Percentiles rank a stretch among this genome's conserved stretches.
Evolutionary conservation across 2,113 vertebrate genomes (phyloP).

Genomic region (Machaerirhynchus nigripectus): DNA sequence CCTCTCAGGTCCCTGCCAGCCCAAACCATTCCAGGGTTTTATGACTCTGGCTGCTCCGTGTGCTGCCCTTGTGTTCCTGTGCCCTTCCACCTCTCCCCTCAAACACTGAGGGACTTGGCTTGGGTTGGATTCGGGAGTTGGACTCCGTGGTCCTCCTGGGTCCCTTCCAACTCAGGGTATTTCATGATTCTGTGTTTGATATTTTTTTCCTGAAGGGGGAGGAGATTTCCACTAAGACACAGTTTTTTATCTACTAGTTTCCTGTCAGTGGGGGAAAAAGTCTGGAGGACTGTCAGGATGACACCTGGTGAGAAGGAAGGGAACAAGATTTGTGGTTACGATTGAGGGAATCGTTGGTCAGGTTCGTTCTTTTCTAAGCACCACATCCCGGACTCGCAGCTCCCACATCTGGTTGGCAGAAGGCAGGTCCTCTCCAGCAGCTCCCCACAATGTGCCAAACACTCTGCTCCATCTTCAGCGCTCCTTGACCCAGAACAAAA

Average conservation of each 20-base stretch:
- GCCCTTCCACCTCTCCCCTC: neutral
- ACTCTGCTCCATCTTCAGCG: constrained; percentile 14
- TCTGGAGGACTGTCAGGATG: neutral
- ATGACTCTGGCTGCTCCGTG: accelerated
- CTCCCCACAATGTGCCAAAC: constrained; percentile 10
- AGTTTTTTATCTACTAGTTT: neutral
- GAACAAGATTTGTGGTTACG: constrained; percentile 6
- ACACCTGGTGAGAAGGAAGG: neutral
- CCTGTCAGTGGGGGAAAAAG: neutral
- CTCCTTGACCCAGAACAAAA: constrained; percentile 47
- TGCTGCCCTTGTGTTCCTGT: neutral
- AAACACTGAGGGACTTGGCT: neutral
- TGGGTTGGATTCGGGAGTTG: neutral
- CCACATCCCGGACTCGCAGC: neutral
- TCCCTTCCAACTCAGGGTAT: neutral
- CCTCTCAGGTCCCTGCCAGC: neutral
- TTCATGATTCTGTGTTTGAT: neutral
- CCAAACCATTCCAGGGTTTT: neutral
- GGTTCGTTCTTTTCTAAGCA: neutral
- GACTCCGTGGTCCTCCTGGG: neutral
- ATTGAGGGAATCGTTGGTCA: neutral
- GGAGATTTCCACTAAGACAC: neutral
- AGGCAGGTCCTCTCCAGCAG: constrained; percentile 19
- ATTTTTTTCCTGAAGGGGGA: neutral
- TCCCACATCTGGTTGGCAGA: constrained; percentile 50